These are phyloP conservation scores for Dipodomys stephensi DNA, from an alignment of 2,113 vertebrate genomes.

Conservation along the genomic window DNA sequence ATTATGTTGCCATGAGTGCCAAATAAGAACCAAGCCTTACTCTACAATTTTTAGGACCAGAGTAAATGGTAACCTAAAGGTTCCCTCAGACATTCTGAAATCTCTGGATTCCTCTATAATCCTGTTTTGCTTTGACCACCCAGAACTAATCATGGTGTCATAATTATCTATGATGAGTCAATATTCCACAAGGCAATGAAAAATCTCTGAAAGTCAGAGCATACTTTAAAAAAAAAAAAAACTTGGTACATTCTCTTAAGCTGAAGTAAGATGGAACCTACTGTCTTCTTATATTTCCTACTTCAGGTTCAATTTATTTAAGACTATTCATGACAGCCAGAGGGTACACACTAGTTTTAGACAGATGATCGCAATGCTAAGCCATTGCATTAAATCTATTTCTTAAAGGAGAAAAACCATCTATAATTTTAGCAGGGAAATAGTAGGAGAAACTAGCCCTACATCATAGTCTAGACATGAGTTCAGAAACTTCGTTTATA, in stretches of 20 bases:
- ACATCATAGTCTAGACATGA: background rate
- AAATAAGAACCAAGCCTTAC: slow-evolving; percentile 4
- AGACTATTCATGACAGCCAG: slow-evolving; percentile 74
- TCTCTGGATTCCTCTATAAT: slow-evolving; percentile 22
- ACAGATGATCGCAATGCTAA: slow-evolving; percentile 71
- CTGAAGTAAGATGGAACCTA: slow-evolving; percentile 59
- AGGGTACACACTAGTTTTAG: slow-evolving; percentile 70
- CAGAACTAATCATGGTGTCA: slow-evolving; percentile 33
- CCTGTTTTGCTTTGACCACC: slow-evolving; percentile 26
- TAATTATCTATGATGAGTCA: slow-evolving; percentile 4
- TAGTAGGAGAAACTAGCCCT: background rate
- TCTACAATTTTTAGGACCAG: background rate
- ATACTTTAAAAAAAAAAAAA: slow-evolving; percentile 28
- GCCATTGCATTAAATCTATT: slow-evolving; percentile 76
- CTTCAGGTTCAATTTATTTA: slow-evolving; percentile 75
- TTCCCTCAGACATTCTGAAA: slow-evolving; percentile 28
- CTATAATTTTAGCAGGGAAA: slow-evolving; percentile 65
- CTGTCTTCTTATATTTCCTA: slow-evolving; percentile 74
- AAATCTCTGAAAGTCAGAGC: slow-evolving; percentile 51
- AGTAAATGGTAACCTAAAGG: background rate
- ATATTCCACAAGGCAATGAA: slow-evolving; percentile 4
- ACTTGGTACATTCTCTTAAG: slow-evolving; percentile 50
- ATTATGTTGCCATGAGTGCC: slow-evolving; percentile 27
- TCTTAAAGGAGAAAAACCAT: slow-evolving; percentile 68
- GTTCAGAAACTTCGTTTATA: slow-evolving; percentile 14